A percentile compares a stretch with the other conserved stretches of the same genome.
Evolutionary conservation across 1,140 invertebrate genomes (phyloP).

Genomic region (Aphis gossypii): DNA sequence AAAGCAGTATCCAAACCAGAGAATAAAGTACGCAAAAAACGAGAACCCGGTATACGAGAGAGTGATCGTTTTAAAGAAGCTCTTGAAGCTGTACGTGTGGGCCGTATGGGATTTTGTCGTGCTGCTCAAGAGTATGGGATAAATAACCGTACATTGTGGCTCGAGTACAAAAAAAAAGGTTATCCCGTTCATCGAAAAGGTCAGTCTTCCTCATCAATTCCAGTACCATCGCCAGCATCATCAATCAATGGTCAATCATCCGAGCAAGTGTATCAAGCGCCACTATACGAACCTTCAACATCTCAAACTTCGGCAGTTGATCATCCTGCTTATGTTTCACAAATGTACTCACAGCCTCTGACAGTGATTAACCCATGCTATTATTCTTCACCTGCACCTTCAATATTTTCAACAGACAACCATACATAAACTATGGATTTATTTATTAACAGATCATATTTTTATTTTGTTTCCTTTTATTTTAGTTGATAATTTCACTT

Average conservation of each 20-base stretch:
- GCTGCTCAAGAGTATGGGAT: conserved; percentile 81
- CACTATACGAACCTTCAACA: conserved; percentile 49
- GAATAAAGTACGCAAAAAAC: conserved; percentile 51
- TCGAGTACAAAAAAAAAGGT: conserved; percentile 82
- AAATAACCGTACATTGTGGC: conserved; percentile 83
- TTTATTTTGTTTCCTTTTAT: conserved; percentile 28
- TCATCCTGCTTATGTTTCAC: conserved; percentile 54
- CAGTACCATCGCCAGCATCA: conserved; percentile 12
- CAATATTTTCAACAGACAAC: conserved; percentile 52
- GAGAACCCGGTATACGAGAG: conserved; percentile 53
- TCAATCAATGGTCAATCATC: conserved; percentile 44
- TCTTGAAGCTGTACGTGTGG: conserved; percentile 78
- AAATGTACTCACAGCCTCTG: conserved; percentile 53
- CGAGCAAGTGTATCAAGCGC: conserved; percentile 37
- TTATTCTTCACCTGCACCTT: conserved; percentile 53
- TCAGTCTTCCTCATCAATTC: conserved; percentile 19
- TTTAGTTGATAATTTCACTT: conserved; percentile 37
- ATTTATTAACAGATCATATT: conserved; percentile 16
- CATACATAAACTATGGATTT: conserved; percentile 54
- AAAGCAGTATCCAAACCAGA: conserved; percentile 50
- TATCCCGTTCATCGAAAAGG: conserved; percentile 70
- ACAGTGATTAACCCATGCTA: conserved; percentile 54
- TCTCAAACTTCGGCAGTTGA: conserved; percentile 50
- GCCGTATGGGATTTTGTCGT: conserved; percentile 85
- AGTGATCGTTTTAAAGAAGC: conserved; percentile 65